phyloP scores from a whole-genome alignment of 2,113 vertebrate species.

The Tauraco erythrolophus region DNA sequence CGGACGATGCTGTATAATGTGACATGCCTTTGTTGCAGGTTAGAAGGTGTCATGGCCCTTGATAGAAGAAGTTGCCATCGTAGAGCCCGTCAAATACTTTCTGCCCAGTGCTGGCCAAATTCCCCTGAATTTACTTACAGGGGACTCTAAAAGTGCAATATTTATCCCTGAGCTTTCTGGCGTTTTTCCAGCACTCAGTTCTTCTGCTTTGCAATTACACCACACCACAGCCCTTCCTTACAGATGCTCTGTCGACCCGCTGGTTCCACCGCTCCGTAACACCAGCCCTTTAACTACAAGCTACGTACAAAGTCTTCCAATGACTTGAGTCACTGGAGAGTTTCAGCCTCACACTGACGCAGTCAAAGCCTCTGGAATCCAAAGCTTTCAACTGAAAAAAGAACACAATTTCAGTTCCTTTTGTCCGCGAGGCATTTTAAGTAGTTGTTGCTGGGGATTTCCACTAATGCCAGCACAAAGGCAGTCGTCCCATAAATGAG shows the following conservation, averaged over 20 bases:
- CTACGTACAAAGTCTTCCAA: background rate
- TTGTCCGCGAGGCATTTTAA: background rate
- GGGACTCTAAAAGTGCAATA: background rate
- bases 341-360: background rate
- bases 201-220: background rate
- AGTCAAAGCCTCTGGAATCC: background rate
- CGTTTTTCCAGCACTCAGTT: background rate
- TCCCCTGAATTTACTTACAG: background rate
- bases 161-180: background rate
- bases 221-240: background rate
- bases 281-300: background rate
- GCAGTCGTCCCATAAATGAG: background rate
- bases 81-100: background rate
- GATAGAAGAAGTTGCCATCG: background rate
- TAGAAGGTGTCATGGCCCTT: rapidly evolving
- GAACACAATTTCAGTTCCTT: background rate
- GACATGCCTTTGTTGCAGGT: background rate
- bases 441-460: background rate
- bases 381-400: background rate
- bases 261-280: background rate
- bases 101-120: background rate
- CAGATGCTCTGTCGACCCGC: background rate
- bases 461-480: background rate
- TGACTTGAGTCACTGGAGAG: slow-evolving; percentile 14
- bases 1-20: rapidly evolving